These are phyloP conservation scores for Sebastes vulpes DNA, from an alignment of 2,797 vertebrate species.

Conservation along the genomic window DNA sequence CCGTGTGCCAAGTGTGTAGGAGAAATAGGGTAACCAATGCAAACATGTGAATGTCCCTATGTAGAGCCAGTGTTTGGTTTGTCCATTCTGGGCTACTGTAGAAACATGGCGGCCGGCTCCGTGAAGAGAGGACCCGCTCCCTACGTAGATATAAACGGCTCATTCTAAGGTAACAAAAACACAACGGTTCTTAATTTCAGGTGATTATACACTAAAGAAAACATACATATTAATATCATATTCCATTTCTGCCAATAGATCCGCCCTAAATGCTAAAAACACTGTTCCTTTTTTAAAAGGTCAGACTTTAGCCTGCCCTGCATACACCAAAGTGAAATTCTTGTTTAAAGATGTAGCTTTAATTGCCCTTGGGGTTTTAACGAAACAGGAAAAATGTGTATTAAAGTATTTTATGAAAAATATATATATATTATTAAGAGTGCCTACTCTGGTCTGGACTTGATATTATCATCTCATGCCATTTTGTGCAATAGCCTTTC, in stretches of 20 bases:
- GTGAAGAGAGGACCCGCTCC: not conserved
- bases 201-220: not conserved
- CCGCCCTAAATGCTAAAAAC: not conserved
- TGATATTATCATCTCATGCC: conserved; percentile 61
- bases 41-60: too few relatives aligned
- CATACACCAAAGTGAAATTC: not conserved
- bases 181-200: not conserved
- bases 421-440: conserved; percentile 5
- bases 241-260: not conserved
- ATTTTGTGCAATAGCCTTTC: conserved; percentile 64
- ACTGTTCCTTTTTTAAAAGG: not conserved
- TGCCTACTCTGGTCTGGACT: conserved; percentile 58
- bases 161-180: not conserved
- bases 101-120: not conserved
- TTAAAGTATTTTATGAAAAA: conserved; percentile 22
- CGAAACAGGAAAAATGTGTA: not conserved
- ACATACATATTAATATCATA: not conserved
- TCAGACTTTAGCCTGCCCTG: not conserved
- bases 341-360: conserved; percentile 10
- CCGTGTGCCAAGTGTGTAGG: not conserved
- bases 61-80: not conserved
- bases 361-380: conserved; percentile 6
- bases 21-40: too few relatives aligned
- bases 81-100: not conserved
- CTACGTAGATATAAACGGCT: not conserved